Evolutionary conservation across 2,113 vertebrate species (phyloP).

Genomic region (Sus scrofa): T2T-Sscrofa CM000826.6:111387501-111388000

Average conservation of each 20-base stretch:
- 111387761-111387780: background rate
- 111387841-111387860: background rate
- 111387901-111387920: background rate
- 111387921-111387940: background rate
- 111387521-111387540: background rate
- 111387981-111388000: background rate
- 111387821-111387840: background rate
- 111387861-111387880: background rate
- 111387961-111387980: background rate
- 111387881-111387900: background rate
- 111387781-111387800: background rate
- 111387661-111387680: constrained; percentile 49
- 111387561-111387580: background rate
- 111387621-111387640: background rate
- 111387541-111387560: background rate
- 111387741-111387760: background rate
- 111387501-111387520: background rate
- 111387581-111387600: background rate
- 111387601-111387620: background rate
- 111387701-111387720: background rate
- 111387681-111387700: constrained; percentile 46
- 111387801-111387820: background rate
- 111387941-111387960: background rate
- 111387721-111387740: background rate
- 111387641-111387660: background rate